These are phyloP conservation scores for Gryllus bimaculatus DNA, from an alignment of 1,140 invertebrate genomes.

Conservation along the genomic window DNA sequence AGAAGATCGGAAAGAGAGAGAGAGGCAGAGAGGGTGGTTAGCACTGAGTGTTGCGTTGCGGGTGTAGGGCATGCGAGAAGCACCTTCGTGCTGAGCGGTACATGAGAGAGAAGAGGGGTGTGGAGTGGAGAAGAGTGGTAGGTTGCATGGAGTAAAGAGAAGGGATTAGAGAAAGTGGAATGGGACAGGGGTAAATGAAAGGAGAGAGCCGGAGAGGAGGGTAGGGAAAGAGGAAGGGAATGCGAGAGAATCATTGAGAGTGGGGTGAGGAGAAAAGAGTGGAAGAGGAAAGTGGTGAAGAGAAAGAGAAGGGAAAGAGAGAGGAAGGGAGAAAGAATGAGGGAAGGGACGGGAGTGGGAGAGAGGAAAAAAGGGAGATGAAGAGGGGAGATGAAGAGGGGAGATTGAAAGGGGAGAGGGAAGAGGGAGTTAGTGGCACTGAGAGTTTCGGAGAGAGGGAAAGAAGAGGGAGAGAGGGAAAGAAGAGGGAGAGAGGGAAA, in stretches of 20 bases:
- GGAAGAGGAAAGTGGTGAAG: neutral
- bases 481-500: too few species aligned
- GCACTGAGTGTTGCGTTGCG: too few species aligned
- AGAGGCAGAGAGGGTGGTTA: too few species aligned
- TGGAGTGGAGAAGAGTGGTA: neutral
- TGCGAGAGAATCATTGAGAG: neutral
- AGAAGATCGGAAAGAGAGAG: too few species aligned
- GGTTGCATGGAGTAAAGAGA: neutral
- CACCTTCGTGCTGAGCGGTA: too few species aligned
- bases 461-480: too few species aligned
- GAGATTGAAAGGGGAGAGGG: neutral
- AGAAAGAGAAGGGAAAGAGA: neutral
- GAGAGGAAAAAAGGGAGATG: neutral
- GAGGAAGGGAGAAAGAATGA: neutral
- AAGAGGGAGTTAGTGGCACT: neutral
- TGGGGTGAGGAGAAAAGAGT: neutral
- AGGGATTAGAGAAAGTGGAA: neutral
- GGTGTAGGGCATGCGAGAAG: too few species aligned
- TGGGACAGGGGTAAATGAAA: neutral
- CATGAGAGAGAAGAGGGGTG: too few species aligned
- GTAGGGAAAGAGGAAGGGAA: neutral
- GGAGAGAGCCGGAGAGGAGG: neutral
- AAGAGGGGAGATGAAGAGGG: neutral
- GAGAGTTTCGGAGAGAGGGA: too few species aligned
- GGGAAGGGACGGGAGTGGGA: neutral